These are phyloP conservation scores for Galaxea fascicularis DNA, from an alignment of 92 coral and sea anemone genomes.

Conservation along the genomic window DNA sequence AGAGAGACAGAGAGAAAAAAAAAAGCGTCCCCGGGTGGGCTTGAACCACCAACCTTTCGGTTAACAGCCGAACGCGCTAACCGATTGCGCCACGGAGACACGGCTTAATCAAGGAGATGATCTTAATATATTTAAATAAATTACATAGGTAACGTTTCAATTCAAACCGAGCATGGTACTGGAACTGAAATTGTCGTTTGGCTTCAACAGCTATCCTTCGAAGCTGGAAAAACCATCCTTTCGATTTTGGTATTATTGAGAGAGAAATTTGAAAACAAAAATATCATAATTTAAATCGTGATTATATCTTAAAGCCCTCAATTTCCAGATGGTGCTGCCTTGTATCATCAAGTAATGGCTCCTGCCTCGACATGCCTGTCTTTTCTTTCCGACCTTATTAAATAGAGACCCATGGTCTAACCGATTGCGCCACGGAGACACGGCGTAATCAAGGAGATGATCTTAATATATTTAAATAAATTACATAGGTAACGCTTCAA, in stretches of 20 bases:
- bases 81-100: conserved; percentile 99
- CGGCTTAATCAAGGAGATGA: fast-evolving
- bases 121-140: neutral
- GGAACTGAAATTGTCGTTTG: neutral
- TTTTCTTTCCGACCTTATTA: too few relatives aligned
- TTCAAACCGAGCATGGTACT: neutral
- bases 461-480: neutral
- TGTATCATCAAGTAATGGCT: too few relatives aligned
- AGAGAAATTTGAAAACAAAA: too few relatives aligned
- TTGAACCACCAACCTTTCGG: conserved; percentile 99
- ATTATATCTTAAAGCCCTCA: too few relatives aligned
- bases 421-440: conserved; percentile 99
- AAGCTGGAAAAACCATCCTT: too few relatives aligned
- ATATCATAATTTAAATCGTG: too few relatives aligned
- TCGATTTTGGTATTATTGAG: too few relatives aligned
- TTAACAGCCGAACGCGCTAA: conserved; percentile 99
- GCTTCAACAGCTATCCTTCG: too few relatives aligned
- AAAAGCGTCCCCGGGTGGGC: conserved; percentile 99
- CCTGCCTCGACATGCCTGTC: too few relatives aligned
- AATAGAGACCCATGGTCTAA: conserved; percentile 41
- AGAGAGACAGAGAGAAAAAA: neutral
- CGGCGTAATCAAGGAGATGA: fast-evolving
- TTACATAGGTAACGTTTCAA: too few relatives aligned
- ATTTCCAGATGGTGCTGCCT: too few relatives aligned
- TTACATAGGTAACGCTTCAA: too few relatives aligned